Conservation (phyloP, 2,888 invertebrate genomes). For the Catonia carolina region DNA sequence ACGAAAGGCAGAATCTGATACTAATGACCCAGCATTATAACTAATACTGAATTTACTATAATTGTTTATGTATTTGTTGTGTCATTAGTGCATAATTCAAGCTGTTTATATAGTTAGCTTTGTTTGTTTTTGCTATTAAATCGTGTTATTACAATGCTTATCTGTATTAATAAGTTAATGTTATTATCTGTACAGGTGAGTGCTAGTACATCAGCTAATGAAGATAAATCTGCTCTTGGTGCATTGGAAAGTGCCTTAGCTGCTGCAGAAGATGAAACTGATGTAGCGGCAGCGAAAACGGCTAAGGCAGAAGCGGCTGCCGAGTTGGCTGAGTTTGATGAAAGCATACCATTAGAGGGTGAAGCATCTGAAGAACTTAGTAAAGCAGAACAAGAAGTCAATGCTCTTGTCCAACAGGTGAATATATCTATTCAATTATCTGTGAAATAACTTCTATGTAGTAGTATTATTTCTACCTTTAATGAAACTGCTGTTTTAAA, state of each 20-base stretch:
- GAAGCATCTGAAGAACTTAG: constrained; percentile 54
- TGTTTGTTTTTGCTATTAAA: too few species aligned
- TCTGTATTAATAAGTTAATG: too few species aligned
- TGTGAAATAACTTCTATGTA: too few species aligned
- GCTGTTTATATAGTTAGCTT: too few species aligned
- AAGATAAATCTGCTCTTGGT: constrained; percentile 56
- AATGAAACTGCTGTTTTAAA: too few species aligned
- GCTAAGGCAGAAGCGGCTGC: constrained; percentile 86
- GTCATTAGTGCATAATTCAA: too few species aligned
- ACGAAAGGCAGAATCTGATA: constrained; percentile 32
- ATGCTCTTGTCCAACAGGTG: constrained; percentile 65
- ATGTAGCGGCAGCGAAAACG: constrained; percentile 82
- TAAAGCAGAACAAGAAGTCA: constrained; percentile 65
- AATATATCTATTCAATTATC: too few species aligned
- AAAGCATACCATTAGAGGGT: constrained; percentile 76
- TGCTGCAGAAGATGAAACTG: constrained; percentile 90
- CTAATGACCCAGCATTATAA: constrained; percentile 24
- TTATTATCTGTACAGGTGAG: too few species aligned
- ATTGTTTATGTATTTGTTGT: too few species aligned
- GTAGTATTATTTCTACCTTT: too few species aligned
- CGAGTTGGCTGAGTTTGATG: constrained; percentile 92
- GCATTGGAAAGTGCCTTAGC: constrained; percentile 76
- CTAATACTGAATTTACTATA: too few species aligned
- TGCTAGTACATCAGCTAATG: constrained; percentile 33
- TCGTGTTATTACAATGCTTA: too few species aligned